These are phyloP conservation scores for Diaprepes abbreviatus DNA, from an alignment of 2,888 invertebrate genomes.

Conservation along the genomic window DNA sequence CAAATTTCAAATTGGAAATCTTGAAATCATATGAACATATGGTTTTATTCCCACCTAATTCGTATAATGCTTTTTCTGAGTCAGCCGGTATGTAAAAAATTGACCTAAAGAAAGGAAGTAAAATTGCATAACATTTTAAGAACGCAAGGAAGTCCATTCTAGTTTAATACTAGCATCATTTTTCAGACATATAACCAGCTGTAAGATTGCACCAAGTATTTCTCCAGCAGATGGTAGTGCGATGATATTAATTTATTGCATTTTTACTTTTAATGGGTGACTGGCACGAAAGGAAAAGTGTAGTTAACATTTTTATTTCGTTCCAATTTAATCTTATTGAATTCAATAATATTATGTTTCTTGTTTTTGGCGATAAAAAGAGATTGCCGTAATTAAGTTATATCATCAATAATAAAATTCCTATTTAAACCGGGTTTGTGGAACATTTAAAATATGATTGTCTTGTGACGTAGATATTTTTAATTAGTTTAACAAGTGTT, in stretches of 20 bases:
- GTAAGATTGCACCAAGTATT: constrained; percentile 1
- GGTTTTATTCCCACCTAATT: no score
- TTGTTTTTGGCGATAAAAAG: not conserved
- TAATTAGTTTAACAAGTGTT: no score
- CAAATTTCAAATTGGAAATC: no score
- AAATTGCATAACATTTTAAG: constrained; percentile 5
- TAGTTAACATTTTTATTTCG: not conserved
- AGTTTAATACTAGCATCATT: not conserved
- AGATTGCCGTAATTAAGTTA: not conserved
- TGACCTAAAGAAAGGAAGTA: not conserved
- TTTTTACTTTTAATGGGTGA: constrained; percentile 26
- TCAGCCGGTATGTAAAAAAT: no score
- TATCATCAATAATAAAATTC: not conserved
- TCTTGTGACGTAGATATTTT: no score
- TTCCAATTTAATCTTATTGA: not conserved
- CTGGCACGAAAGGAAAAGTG: constrained; percentile 23
- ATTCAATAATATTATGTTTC: not conserved
- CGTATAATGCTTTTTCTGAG: no score
- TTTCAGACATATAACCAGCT: constrained; percentile 7
- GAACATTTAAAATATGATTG: no score
- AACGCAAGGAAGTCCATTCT: not conserved
- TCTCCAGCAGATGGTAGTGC: constrained; percentile 4
- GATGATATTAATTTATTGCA: constrained; percentile 15
- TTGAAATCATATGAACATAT: no score
- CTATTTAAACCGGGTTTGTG: no score